These are phyloP conservation scores for Trissolcus japonicus DNA, from an alignment of 2,888 invertebrate species.

Conservation along the genomic window DNA sequence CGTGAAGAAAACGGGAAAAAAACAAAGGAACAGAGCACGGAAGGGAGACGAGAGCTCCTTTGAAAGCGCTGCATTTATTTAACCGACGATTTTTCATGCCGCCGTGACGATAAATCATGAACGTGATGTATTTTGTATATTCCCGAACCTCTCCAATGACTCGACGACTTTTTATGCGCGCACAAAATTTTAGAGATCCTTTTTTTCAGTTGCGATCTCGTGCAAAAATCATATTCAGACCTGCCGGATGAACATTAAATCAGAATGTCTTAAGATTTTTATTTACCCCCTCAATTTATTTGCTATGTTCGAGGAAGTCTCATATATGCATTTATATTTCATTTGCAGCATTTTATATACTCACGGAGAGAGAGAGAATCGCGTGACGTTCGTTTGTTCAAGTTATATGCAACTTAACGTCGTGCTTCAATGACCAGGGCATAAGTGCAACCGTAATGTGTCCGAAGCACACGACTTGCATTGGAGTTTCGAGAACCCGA, in stretches of 20 bases:
- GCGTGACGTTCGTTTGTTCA: slow-evolving; percentile 18
- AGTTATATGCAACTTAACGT: slow-evolving; percentile 34
- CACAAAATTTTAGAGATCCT: no score
- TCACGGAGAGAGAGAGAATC: neutral
- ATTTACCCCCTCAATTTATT: no score
- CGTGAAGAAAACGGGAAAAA: no score
- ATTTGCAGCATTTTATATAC: slow-evolving; percentile 17
- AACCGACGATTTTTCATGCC: slow-evolving; percentile 30
- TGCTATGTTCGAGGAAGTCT: no score
- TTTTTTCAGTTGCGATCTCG: no score
- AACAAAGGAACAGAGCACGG: no score
- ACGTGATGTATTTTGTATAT: slow-evolving; percentile 9
- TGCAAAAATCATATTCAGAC: neutral
- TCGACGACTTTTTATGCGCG: slow-evolving; percentile 8
- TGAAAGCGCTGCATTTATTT: slow-evolving; percentile 7
- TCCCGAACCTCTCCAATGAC: slow-evolving; percentile 12
- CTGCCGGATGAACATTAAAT: slow-evolving; percentile 18
- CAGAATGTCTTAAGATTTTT: no score
- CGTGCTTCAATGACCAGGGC: slow-evolving; percentile 15
- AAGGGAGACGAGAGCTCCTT: no score
- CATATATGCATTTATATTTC: slow-evolving; percentile 20
- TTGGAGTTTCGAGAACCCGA: slow-evolving; percentile 24
- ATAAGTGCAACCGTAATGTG: slow-evolving; percentile 27
- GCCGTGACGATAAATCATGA: slow-evolving; percentile 26
- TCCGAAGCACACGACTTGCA: slow-evolving; percentile 31